Base-by-base conservation (phyloP, 2,888 invertebrate species). In the Xanthia togata region DNA sequence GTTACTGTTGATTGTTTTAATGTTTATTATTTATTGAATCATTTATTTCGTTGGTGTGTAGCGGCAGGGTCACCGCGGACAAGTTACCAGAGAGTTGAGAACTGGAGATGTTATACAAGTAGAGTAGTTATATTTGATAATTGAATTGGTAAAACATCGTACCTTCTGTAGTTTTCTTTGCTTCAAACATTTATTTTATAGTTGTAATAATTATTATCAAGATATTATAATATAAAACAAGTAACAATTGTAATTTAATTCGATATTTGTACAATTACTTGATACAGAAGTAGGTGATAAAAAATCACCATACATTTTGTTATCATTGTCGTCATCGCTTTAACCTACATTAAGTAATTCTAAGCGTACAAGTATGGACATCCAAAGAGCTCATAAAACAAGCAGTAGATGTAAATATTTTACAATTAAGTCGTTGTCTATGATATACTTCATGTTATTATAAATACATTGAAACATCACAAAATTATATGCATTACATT, bases 11-110 rank as follows among this genome's bases (percentile, higher is more conserved):
- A 68, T 67, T 82, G 64, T 73, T 72, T 26, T 35, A 55, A 72
- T 68, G 59, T 82, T 77, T 64, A 82, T 82, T 72, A 65, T 72
- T 78, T 82, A 68, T 76, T 63, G 11, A 14, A 12, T 64, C 2
- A n/a, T 47, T 53, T 20, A 14, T 57, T 17, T 44, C 14, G 64
- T 60, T 4, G 14, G 64, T 38, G 41, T 11, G 14, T 53, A 12
- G 17, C 35, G 47, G 53, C 17, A 9, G 17, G 14, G 53, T n/a
- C 31, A 14, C 44, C 14, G n/a, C 35, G 17, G 26, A 12, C 6
- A 14, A 17, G 57, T 59, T 26, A 38, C 44, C 64, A 20, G 53
- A 17, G 8, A 2, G 38, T 17, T 14, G 53, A 31, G 41, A 11
- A 17, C 11, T 20, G 20, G 26, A 35, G 41, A 20, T 47, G 26